Percentiles rank a stretch among this genome's conserved stretches.
Evolutionary conservation across 2,888 invertebrate genomes (phyloP).

Genomic region (Invenusta paracnida): DNA sequence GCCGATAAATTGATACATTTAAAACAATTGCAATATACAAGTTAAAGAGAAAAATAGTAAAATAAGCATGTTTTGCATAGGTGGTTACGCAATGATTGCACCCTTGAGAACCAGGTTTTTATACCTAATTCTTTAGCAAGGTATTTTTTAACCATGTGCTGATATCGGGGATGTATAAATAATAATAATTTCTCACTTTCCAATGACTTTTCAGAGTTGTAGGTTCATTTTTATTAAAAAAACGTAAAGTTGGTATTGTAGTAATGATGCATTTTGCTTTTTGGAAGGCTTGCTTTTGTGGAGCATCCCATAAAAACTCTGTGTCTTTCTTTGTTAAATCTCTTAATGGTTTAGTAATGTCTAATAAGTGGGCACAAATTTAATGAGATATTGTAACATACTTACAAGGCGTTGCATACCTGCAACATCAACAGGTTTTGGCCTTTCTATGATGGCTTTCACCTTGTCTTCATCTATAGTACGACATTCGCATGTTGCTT

Average conservation of each 20-base stretch:
- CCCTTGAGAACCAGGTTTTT: too few relatives aligned
- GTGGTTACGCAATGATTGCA: too few relatives aligned
- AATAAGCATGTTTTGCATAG: too few relatives aligned
- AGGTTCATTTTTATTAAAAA: background rate
- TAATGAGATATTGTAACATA: background rate
- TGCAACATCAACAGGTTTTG: conserved; percentile 13
- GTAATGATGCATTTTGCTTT: background rate
- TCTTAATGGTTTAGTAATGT: background rate
- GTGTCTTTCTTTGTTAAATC: background rate
- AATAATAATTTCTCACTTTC: too few relatives aligned
- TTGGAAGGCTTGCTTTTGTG: conserved; percentile 8
- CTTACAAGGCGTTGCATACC: background rate
- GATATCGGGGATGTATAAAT: too few relatives aligned
- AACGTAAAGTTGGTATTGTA: background rate
- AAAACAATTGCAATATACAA: too few relatives aligned
- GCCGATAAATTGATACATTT: too few relatives aligned
- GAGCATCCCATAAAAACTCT: background rate
- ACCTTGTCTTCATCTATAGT: background rate
- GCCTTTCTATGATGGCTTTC: background rate
- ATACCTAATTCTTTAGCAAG: too few relatives aligned
- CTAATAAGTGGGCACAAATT: background rate
- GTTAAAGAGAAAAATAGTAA: too few relatives aligned
- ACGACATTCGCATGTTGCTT: background rate
- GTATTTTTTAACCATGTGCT: too few relatives aligned
- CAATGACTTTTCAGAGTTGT: too few relatives aligned